Evolutionary conservation across 2,888 invertebrate species (phyloP), one percentile per base, ranked within the genome.

Genomic region (Teleogryllus oceanicus): DNA sequence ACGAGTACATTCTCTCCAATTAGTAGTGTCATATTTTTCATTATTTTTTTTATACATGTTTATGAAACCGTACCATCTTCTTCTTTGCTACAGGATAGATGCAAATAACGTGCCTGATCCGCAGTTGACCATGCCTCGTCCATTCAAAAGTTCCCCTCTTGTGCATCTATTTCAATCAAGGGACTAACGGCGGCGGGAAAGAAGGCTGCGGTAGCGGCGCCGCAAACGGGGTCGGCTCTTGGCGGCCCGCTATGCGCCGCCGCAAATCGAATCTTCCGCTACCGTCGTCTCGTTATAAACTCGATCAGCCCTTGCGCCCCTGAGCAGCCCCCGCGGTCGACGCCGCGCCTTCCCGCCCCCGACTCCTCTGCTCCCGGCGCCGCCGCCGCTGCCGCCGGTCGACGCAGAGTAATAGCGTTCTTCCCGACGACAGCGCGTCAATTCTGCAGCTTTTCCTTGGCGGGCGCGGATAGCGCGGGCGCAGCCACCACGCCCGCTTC

Each of bases 241-340:
- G 37, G 37, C 8, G 37, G 37, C 37, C 37, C 8, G 8, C 37
- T 37, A 37, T 37, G 37, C 37, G 37, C 37, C 37, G 5, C 37
- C 37, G 62, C 62, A 62, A 62, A 62, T 62, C n/a, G 62, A 62
- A 62, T 62, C 62, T 62, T 62, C 62, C 62, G n/a, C 62, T 62
- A 18, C 62, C 62, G 16, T n/a, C n/a, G 62, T n/a, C n/a, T 62
- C 62, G 62, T 62, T 62, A 62, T n/a, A 62, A 62, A 62, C 62
- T 62, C 62, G 16, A 62, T 13, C 62, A 62, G n/a, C 62, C 62
- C 62, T 62, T 37, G 37, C 62, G 16, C 62, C 16, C 16, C 62
- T 62, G 13, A 13, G 13, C 13, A 18, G 13, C n/a, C 62, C 62
- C n/a, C 62, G 62, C 62, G 16, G n/a, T 13, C n/a, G 62, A 13